Evolutionary conservation across 2,888 invertebrate species (phyloP).

Genomic region (Drosophila paucipuncta): DNA sequence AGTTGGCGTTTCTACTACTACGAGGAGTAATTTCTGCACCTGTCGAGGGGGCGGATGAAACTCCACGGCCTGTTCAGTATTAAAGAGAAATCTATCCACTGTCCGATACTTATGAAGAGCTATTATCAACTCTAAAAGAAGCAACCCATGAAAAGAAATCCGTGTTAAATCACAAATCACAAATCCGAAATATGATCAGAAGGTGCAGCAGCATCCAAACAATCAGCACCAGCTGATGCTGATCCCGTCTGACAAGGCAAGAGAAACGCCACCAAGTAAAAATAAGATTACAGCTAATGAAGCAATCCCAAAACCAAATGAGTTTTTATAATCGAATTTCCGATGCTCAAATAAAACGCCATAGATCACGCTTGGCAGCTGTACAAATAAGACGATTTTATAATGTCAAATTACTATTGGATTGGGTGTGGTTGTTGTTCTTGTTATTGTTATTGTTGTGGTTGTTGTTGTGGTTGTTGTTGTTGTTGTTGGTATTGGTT

Average conservation of each 20-base stretch:
- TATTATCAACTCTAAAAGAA: background rate
- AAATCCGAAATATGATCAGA: background rate
- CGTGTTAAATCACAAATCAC: background rate
- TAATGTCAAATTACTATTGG: conserved; percentile 13
- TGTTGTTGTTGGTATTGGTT: background rate
- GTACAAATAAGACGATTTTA: conserved; percentile 26
- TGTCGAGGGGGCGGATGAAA: background rate
- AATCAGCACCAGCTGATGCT: background rate
- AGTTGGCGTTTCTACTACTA: background rate
- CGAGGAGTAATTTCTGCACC: background rate
- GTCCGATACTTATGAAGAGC: background rate
- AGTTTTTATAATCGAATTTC: conserved; percentile 19
- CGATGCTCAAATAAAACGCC: conserved; percentile 36
- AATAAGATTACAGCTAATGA: background rate
- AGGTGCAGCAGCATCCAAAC: background rate
- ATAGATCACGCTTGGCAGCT: conserved; percentile 15
- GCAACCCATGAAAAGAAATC: background rate
- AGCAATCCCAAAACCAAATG: conserved; percentile 5
- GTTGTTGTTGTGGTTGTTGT: background rate
- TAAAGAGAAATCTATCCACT: background rate
- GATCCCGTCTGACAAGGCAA: background rate
- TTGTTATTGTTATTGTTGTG: background rate
- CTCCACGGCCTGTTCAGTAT: background rate
- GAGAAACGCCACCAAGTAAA: conserved; percentile 5
- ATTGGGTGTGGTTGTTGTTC: background rate